Evolutionary conservation across 2,797 vertebrate species (phyloP), one percentile per base, ranked within the genome.

Genomic region (Tarsius wallacei): DNA sequence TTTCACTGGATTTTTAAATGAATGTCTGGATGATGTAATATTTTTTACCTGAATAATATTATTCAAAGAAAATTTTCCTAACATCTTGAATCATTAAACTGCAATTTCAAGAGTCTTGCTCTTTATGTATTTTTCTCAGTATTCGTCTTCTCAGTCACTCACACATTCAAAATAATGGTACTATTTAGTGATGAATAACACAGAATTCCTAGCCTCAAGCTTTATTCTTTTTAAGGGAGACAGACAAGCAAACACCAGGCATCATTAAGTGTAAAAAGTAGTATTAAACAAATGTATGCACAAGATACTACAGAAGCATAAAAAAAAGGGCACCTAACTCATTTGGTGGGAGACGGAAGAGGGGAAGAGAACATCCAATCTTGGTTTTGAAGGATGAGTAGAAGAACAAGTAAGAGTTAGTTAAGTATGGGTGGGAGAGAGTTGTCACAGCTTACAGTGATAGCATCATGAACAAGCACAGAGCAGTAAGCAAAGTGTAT

Each of bases 1-100:
- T 51, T 87, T 87, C 71, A 36, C 14, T 82, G 13, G 9, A 51
- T 88, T 93, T 88, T 94, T 90, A 59, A n/a, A n/a, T 63, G 22
- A 92, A 47, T 15, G 0, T 91, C 68, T 68, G 5, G n/a, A 73
- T 31, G 51, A 71, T 0, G 49, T 78, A 13, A 31, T 87, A 24
- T 5, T 36, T 93, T 84, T 84, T 77, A 63, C 42, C 64, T 64
- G 42, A 61, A 57, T 78, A 83, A 76, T 71, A 63, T 68, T 80
- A 70, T 51, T 74, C 85, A 82, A 84, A 83, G 5, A 26, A 2
- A 28, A 8, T 77, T 55, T 73, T 53, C 47, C 59, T 92, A 84
- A 71, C 59, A 92, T 81, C 77, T 81, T 94, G 19, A 90, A 84
- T 21, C 16, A 68, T 31, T 47, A 33, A 74, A 42, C 22, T 83